These are phyloP conservation scores for Ascidia mentula DNA, from an alignment of 23 tunicate genomes.

Conservation along the genomic window DNA sequence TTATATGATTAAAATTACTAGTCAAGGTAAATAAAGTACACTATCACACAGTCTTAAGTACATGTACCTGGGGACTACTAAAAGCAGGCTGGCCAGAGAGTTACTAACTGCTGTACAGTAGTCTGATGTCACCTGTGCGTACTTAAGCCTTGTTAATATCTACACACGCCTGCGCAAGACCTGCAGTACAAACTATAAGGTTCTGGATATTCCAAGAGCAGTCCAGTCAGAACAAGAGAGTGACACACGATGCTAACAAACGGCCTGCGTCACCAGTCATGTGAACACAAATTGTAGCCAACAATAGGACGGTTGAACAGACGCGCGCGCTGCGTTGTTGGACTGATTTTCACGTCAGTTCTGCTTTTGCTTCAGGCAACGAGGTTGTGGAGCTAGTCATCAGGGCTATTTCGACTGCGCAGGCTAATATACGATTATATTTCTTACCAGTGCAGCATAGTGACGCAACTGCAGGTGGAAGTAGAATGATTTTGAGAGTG, in stretches of 20 bases:
- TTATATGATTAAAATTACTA: no score
- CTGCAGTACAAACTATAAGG: no score
- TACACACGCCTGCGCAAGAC: no score
- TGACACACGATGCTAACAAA: background rate
- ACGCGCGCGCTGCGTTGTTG: background rate
- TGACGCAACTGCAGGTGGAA: background rate
- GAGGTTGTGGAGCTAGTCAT: background rate
- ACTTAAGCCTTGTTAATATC: no score
- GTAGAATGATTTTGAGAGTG: background rate
- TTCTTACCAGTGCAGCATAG: background rate
- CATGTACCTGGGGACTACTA: no score
- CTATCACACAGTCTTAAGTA: no score
- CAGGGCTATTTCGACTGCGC: background rate
- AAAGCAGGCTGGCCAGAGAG: no score
- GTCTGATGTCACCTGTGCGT: no score
- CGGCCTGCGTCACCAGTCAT: constrained; percentile 8
- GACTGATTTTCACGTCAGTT: background rate
- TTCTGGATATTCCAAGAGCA: no score
- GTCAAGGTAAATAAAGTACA: no score
- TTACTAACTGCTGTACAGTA: no score
- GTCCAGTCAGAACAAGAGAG: background rate
- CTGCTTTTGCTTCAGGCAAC: constrained; percentile 6
- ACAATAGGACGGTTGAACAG: constrained; percentile 1
- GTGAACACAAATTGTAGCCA: constrained; percentile 2
- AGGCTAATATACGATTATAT: background rate